Base-by-base conservation (phyloP, 2,888 invertebrate species). In the Silvanus unidentatus region DNA sequence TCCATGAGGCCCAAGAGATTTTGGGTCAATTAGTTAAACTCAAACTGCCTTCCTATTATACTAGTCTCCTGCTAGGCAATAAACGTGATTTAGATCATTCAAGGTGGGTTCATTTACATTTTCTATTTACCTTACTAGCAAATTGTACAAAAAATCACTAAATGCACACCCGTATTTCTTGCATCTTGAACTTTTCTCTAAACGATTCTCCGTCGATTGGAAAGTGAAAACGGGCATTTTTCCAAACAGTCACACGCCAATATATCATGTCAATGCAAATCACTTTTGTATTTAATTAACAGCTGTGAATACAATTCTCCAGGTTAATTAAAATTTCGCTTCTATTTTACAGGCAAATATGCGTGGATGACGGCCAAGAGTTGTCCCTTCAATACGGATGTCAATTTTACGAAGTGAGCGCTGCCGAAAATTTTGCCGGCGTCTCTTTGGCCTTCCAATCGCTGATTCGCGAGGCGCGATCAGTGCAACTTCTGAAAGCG, bases 371-470 rank as follows among this genome's bases (percentile, higher is more conserved):
- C 61, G 88, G 87, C 32, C 87, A 88, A 60, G 87, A 87, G 68
- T 66, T 87, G 52, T 87, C 88, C 10, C 70, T 87, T 58, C 80
- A 83, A 52, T 87, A 80, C 66, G 84, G 86, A 34, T 88, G 88
- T 62, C 88, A 88, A 70, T 89, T 88, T 72, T 87, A 88, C 72
- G 89, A 89, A 72, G 86, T 88, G 45, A 87, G 87, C 44, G 88
- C 88, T 9, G 88, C 89, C 27, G 88, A 88, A 69, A 86, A 86
- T 59, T 82, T 82, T 59, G 86, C 87, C 1, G 88, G 88, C 46
- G 87, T 88, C 0, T 86, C 87, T 29, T 74, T 88, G 44, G 88
- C 88, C 39, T 88, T 89, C 72, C 86, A 86, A 65, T 84, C 84
- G 12, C 72, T 87, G 45, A 73, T 86, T 38, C 73, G 86, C 37